A percentile compares a stretch with the other conserved stretches of the same genome.
phyloP scores from a whole-genome alignment of 2,113 vertebrate genomes.

The Menura novaehollandiae region DNA sequence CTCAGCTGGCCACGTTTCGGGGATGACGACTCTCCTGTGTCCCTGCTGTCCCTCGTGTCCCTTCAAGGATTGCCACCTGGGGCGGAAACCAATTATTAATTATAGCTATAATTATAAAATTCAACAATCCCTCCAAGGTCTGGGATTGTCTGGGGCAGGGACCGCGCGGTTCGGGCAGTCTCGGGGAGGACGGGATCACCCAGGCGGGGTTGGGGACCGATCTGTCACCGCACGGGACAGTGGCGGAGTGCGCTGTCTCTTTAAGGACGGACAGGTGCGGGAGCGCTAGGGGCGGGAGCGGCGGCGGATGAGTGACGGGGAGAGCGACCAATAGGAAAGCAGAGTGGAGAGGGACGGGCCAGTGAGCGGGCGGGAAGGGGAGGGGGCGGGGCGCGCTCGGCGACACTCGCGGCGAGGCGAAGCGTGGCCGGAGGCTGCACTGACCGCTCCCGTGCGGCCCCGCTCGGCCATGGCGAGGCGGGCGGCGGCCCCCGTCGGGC shows the following conservation, averaged over 20 bases:
- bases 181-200: background rate
- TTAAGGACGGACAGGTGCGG: background rate
- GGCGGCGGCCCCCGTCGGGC: background rate
- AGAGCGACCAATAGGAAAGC: rapidly evolving
- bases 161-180: too few species aligned
- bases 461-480: conserved; percentile 11
- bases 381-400: background rate
- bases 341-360: rapidly evolving
- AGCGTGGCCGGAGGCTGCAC: background rate
- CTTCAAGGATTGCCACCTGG: background rate
- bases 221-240: rapidly evolving
- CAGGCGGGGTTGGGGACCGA: background rate
- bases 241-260: background rate
- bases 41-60: background rate
- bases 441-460: background rate
- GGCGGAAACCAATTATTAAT: rapidly evolving
- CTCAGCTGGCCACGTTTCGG: rapidly evolving
- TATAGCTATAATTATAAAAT: rapidly evolving
- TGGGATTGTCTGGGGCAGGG: background rate
- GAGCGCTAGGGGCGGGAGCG: background rate
- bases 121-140: rapidly evolving
- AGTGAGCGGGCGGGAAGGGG: background rate
- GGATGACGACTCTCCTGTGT: rapidly evolving
- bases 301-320: rapidly evolving
- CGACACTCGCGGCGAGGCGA: background rate